These are phyloP conservation scores for Temnopleurus reevesii DNA, from an alignment of 53 echinoderm and acorn worm species.

Conservation along the genomic window DNA sequence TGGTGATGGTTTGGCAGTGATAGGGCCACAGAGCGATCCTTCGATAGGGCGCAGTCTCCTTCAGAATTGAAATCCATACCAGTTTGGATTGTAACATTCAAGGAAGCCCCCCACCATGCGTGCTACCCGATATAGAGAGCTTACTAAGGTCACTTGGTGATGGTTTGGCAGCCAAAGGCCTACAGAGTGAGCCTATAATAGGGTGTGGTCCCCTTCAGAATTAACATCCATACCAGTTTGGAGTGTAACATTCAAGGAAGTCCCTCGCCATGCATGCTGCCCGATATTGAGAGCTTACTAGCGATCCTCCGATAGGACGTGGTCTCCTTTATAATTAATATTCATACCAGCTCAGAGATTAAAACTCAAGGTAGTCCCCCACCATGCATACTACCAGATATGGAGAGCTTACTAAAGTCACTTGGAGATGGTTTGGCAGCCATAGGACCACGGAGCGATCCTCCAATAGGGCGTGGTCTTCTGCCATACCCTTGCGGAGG, in stretches of 20 bases:
- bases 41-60: constrained; percentile 33
- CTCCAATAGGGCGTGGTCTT: constrained; percentile 29
- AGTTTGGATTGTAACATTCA: no score
- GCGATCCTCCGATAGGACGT: no score
- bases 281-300: no score
- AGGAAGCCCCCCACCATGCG: not conserved
- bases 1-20: constrained; percentile 16
- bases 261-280: no score
- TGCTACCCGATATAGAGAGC: not conserved
- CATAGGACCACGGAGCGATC: constrained; percentile 6
- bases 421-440: constrained; percentile 30
- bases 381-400: constrained; percentile 23
- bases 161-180: not conserved
- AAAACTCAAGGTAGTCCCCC: not conserved
- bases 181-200: not conserved
- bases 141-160: constrained; percentile 19
- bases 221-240: no score
- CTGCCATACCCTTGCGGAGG: not conserved
- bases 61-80: no score
- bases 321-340: no score
- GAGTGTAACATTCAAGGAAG: no score
- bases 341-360: not conserved
- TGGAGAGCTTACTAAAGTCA: constrained; percentile 52
- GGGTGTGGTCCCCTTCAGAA: not conserved
- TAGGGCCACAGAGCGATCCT: constrained; percentile 7